Evolutionary conservation across 2,113 vertebrate species (phyloP).

Genomic region (Neomonachus schauinslandi): DNA sequence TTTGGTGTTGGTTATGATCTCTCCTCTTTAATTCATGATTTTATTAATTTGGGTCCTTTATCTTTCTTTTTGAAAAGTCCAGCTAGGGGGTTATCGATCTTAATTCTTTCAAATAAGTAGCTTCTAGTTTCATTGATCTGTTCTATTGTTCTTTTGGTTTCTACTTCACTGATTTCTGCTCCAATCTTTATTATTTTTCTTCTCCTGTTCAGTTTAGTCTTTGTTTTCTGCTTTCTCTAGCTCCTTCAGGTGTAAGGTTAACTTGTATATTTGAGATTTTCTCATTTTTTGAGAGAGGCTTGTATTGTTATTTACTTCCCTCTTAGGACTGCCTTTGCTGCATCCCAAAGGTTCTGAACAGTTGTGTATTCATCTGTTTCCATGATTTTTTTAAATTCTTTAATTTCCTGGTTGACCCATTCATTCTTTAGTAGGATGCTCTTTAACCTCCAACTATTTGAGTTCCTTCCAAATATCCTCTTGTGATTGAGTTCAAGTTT

Average conservation of each 20-base stretch:
- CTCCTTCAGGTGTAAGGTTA: not conserved
- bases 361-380: no score
- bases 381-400: no score
- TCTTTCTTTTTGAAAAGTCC: not conserved
- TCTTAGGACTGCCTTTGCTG: no score
- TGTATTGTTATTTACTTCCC: no score
- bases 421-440: no score
- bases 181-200: not conserved
- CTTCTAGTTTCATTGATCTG: not conserved
- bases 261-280: not conserved
- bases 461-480: no score
- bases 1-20: not conserved
- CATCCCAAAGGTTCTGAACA: no score
- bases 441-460: no score
- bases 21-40: not conserved
- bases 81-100: not conserved
- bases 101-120: not conserved
- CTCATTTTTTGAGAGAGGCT: not conserved
- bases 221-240: not conserved
- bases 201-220: not conserved
- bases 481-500: no score
- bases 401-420: no score
- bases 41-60: not conserved
- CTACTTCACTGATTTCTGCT: not conserved
- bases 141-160: not conserved